phyloP scores from a whole-genome alignment of 2,888 invertebrate species.

The Harpagoxenus sublaevis region DNA sequence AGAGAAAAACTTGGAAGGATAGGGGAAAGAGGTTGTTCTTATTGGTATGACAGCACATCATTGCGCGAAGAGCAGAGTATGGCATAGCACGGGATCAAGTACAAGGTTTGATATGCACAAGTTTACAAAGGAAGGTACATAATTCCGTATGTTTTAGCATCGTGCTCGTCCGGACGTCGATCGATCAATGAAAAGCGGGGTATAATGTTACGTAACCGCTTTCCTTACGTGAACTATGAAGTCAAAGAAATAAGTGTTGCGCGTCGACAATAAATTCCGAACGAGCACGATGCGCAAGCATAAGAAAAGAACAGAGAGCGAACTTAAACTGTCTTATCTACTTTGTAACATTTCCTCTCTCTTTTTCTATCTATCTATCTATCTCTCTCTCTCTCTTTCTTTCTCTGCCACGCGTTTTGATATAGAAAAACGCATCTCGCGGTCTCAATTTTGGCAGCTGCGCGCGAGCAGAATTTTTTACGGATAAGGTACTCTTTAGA shows the following conservation, averaged over 20 bases:
- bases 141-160: conserved; percentile 66
- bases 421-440: conserved; percentile 63
- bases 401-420: conserved; percentile 41
- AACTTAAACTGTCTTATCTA: conserved; percentile 68
- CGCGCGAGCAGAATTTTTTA: conserved; percentile 57
- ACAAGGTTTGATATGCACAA: conserved; percentile 80
- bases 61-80: conserved; percentile 85
- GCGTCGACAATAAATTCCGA: conserved; percentile 34
- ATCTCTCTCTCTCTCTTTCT: conserved; percentile 11
- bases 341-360: conserved; percentile 52
- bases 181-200: background rate
- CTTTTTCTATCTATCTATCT: conserved; percentile 26
- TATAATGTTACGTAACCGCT: background rate
- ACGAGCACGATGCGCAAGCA: conserved; percentile 66
- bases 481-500: conserved; percentile 1
- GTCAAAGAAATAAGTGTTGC: background rate
- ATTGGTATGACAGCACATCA: conserved; percentile 87
- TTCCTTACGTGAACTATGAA: background rate
- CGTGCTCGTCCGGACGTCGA: conserved; percentile 65
- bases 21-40: conserved; percentile 76
- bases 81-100: conserved; percentile 84
- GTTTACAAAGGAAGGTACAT: conserved; percentile 72
- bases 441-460: conserved; percentile 49
- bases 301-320: conserved; percentile 63
- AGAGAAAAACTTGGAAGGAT: conserved; percentile 64